Percentiles rank a stretch among this genome's conserved stretches.
Conservation (phyloP, 2,888 invertebrate genomes). For the Endotricha flammealis region DNA sequence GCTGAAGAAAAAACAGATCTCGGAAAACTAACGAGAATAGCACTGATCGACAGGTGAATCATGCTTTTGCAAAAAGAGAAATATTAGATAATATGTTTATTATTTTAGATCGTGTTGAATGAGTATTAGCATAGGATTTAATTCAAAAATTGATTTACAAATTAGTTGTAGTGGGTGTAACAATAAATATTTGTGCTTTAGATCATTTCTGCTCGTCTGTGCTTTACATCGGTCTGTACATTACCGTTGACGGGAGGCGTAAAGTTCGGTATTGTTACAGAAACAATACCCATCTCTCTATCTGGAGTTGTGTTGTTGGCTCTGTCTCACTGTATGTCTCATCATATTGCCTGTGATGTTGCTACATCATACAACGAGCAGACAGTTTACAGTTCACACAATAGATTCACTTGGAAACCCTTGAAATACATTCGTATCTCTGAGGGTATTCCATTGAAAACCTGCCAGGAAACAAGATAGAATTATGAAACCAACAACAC, state of each 20-base stretch:
- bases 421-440: slow-evolving; percentile 2
- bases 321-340: slow-evolving; percentile 12
- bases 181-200: no score
- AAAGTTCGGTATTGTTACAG: slow-evolving; percentile 18
- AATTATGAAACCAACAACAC: slow-evolving; percentile 3
- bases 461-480: slow-evolving; percentile 6
- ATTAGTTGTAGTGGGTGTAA: no score
- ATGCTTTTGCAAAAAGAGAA: no score
- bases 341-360: slow-evolving; percentile 13
- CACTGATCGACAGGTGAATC: no score
- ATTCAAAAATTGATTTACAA: no score
- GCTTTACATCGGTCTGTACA: no score
- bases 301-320: not conserved
- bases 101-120: no score
- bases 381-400: slow-evolving; percentile 16
- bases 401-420: slow-evolving; percentile 10
- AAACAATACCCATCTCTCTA: slow-evolving; percentile 18
- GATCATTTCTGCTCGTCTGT: no score
- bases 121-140: no score
- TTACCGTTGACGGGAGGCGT: slow-evolving; percentile 9
- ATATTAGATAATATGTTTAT: no score
- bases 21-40: no score
- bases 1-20: no score
- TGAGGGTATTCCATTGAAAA: slow-evolving; percentile 8
- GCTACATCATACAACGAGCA: slow-evolving; percentile 5